phyloP scores from a whole-genome alignment of 1,140 invertebrate species.

The Drepana arcuata region DNA sequence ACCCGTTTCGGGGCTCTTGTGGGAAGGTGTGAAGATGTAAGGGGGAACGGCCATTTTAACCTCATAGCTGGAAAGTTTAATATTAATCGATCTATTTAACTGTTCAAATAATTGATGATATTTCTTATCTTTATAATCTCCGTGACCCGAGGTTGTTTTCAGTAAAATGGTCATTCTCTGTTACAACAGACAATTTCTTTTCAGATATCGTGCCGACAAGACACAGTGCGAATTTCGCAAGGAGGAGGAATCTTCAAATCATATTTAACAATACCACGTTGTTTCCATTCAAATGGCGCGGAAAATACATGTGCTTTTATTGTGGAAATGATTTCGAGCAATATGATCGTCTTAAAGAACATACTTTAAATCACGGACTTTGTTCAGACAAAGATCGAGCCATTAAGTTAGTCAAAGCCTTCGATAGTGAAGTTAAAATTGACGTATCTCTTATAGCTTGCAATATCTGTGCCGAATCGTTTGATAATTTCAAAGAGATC shows the following conservation, averaged over 20 bases:
- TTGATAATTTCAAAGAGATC: constrained; percentile 23
- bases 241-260: constrained; percentile 49
- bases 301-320: constrained; percentile 49
- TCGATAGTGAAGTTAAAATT: constrained; percentile 34
- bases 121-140: too few species aligned
- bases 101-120: too few species aligned
- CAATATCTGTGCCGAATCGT: constrained; percentile 28
- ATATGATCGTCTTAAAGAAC: constrained; percentile 31
- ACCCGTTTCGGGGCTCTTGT: too few species aligned
- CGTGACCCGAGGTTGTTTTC: too few species aligned
- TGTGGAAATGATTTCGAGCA: too few species aligned
- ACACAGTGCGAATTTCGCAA: constrained; percentile 35
- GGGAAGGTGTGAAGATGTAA: too few species aligned
- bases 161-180: too few species aligned
- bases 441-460: constrained; percentile 40
- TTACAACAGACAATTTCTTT: constrained; percentile 56
- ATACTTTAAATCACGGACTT: constrained; percentile 32
- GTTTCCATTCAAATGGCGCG: constrained; percentile 59
- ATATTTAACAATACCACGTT: constrained; percentile 54
- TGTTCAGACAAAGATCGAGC: constrained; percentile 21
- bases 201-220: constrained; percentile 41
- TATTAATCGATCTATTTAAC: too few species aligned
- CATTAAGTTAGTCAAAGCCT: constrained; percentile 19
- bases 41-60: too few species aligned
- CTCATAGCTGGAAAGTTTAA: too few species aligned